Conservation (phyloP, 2,113 vertebrate genomes). For the Pseudopodoces humilis region DNA sequence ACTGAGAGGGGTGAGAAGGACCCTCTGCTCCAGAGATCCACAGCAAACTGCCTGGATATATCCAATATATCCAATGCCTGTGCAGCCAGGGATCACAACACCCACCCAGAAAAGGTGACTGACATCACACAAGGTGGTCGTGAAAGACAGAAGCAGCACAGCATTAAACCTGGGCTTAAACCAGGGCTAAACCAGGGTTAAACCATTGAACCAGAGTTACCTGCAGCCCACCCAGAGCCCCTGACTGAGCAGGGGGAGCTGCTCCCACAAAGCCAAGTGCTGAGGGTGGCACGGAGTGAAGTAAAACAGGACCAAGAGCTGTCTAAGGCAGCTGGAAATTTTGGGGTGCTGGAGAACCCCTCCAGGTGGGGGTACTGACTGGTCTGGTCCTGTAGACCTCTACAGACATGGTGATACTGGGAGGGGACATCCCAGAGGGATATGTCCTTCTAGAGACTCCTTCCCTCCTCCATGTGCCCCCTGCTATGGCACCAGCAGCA, state of each 20-base stretch:
- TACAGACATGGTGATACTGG: accelerated
- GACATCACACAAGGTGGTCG: accelerated
- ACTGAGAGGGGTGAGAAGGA: background rate
- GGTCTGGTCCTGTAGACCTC: background rate
- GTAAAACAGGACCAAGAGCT: background rate
- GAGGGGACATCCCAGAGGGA: background rate
- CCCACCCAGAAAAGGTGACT: accelerated
- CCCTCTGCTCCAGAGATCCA: background rate
- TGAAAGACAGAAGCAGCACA: background rate
- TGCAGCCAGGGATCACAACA: background rate
- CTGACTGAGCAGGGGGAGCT: background rate
- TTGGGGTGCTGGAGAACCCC: background rate
- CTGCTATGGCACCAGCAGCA: background rate
- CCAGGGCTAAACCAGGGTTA: background rate
- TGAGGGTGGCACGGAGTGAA: background rate
- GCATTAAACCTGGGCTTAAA: background rate
- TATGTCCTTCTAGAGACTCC: background rate
- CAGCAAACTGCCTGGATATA: background rate
- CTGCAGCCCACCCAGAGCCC: background rate
- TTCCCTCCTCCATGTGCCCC: background rate
- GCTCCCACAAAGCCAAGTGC: background rate
- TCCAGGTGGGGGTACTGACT: accelerated
- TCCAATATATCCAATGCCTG: background rate
- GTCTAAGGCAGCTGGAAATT: background rate
- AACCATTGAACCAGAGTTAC: background rate